Conservation (phyloP, 2,113 vertebrate genomes). For the Pithys albifrons region DNA sequence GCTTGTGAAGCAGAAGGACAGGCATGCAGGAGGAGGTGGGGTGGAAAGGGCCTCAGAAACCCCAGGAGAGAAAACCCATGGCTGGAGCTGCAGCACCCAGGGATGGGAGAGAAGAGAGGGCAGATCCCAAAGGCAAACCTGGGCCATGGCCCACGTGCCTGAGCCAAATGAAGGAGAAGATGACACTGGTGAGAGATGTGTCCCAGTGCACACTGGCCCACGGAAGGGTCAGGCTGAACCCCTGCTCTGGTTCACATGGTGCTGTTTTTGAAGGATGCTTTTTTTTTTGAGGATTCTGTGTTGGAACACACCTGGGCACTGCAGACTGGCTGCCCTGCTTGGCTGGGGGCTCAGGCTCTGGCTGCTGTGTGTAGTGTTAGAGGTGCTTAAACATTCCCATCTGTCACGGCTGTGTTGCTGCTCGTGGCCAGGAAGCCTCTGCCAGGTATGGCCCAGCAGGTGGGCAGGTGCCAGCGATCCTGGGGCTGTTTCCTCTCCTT, state of each 20-base stretch:
- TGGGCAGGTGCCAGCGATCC: accelerated
- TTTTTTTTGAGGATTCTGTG: neutral
- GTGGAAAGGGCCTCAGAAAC: neutral
- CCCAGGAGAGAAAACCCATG: neutral
- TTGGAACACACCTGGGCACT: neutral
- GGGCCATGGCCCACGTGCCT: accelerated
- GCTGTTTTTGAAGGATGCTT: neutral
- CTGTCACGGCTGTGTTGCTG: neutral
- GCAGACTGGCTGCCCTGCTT: neutral
- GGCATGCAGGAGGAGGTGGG: neutral
- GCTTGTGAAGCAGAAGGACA: neutral
- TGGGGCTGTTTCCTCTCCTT: neutral
- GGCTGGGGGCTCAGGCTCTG: neutral
- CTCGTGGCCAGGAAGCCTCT: neutral
- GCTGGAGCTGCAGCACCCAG: neutral
- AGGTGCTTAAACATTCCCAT: neutral
- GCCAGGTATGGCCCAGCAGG: neutral
- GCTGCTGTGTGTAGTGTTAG: accelerated
- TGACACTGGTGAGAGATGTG: neutral
- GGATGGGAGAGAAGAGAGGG: neutral
- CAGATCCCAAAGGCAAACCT: neutral
- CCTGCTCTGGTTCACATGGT: neutral
- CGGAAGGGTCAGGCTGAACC: neutral
- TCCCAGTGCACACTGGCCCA: accelerated
- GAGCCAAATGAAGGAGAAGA: neutral